Conservation (phyloP, 2,888 invertebrate genomes). For the Camptogramma bilineatum region DNA sequence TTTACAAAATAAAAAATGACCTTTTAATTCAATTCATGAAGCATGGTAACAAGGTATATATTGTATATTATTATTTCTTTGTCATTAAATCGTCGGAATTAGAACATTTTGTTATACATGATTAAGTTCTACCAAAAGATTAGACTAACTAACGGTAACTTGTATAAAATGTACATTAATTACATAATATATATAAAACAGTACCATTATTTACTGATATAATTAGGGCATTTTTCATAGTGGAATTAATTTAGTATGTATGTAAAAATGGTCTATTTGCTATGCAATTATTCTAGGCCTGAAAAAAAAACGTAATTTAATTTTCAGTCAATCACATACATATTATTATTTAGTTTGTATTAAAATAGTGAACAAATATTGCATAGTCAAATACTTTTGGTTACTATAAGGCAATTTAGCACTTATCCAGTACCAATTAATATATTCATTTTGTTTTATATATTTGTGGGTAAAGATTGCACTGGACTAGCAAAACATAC, state of each 20-base stretch:
- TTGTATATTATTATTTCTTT: slow-evolving; percentile 79
- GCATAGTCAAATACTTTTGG: slow-evolving; percentile 50
- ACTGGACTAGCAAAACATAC: slow-evolving; percentile 34
- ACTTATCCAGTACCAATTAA: slow-evolving; percentile 36
- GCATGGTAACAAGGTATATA: slow-evolving; percentile 84
- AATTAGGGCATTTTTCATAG: slow-evolving; percentile 70
- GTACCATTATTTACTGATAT: slow-evolving; percentile 69
- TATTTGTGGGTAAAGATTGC: slow-evolving; percentile 17
- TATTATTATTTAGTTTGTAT: slow-evolving; percentile 34
- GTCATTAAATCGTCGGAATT: slow-evolving; percentile 68
- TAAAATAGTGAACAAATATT: slow-evolving; percentile 55
- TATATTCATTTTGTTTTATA: slow-evolving; percentile 15
- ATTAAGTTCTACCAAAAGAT: slow-evolving; percentile 79
- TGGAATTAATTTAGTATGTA: slow-evolving; percentile 69
- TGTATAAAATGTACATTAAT: slow-evolving; percentile 83
- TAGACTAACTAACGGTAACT: slow-evolving; percentile 84
- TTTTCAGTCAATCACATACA: slow-evolving; percentile 61
- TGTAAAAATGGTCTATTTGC: slow-evolving; percentile 66
- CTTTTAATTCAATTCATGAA: slow-evolving; percentile 84
- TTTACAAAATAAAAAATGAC: slow-evolving; percentile 84
- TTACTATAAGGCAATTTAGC: slow-evolving; percentile 41
- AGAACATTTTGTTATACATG: slow-evolving; percentile 79
- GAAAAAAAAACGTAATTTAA: slow-evolving; percentile 57
- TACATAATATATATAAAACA: slow-evolving; percentile 75
- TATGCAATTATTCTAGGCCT: slow-evolving; percentile 72